phyloP scores from a whole-genome alignment of 2,797 vertebrate genomes.

The Atherinosoma microstoma region DNA sequence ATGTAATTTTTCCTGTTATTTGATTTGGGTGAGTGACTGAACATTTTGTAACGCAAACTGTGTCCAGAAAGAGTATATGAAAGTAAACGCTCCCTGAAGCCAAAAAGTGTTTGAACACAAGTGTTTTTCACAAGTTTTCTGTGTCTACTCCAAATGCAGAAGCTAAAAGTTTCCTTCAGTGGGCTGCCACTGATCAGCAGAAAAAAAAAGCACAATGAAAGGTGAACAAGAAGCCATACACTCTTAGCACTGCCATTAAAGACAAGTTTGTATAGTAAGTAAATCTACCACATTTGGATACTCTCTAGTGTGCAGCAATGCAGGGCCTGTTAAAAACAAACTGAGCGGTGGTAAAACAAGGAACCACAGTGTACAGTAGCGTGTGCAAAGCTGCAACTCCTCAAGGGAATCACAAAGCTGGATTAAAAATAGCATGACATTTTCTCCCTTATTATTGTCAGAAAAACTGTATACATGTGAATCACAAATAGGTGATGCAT shows the following conservation, averaged over 20 bases:
- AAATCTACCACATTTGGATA: conserved; percentile 22
- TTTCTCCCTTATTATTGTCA: conserved; percentile 22
- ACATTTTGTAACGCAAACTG: conserved; percentile 32
- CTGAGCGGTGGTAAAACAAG: conserved; percentile 16
- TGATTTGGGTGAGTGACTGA: conserved; percentile 52
- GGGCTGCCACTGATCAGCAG: conserved; percentile 37
- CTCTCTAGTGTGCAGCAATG: conserved; percentile 36
- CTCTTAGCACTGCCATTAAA: conserved; percentile 39
- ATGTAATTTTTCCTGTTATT: conserved; percentile 54
- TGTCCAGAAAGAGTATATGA: neutral
- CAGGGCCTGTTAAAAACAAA: conserved; percentile 31
- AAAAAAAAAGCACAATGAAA: conserved; percentile 43
- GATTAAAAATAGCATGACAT: conserved; percentile 39
- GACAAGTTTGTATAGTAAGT: conserved; percentile 31
- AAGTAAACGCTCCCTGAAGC: conserved; percentile 26
- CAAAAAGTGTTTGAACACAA: conserved; percentile 2
- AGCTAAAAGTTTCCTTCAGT: conserved; percentile 33
- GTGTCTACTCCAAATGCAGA: conserved; percentile 17
- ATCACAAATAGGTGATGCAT: conserved; percentile 6
- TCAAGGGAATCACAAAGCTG: conserved; percentile 26
- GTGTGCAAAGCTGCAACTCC: conserved; percentile 31
- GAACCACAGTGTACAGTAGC: conserved; percentile 16
- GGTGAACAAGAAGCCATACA: conserved; percentile 16
- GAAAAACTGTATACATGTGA: conserved; percentile 28
- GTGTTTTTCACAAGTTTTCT: neutral